Conservation (phyloP, 2,888 invertebrate species). For the Lycia hirtaria region DNA sequence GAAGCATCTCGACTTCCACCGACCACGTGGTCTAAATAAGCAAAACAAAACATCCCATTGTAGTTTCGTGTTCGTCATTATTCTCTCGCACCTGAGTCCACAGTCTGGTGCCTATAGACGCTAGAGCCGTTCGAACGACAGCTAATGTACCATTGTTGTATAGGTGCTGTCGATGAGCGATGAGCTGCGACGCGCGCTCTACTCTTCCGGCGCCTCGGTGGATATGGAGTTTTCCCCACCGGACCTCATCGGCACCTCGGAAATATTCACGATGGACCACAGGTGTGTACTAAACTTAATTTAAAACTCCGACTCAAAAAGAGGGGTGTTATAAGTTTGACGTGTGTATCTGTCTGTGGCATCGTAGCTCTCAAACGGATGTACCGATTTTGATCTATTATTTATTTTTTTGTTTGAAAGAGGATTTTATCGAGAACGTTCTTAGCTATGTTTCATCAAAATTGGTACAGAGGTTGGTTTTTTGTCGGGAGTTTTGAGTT, state of each 20-base stretch:
- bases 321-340: too few relatives aligned
- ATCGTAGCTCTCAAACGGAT: too few relatives aligned
- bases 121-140: not conserved
- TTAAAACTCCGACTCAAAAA: too few relatives aligned
- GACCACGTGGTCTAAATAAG: slow-evolving; percentile 8
- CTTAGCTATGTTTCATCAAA: too few relatives aligned
- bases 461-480: too few relatives aligned
- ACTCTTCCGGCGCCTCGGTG: slow-evolving; percentile 91
- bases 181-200: slow-evolving; percentile 93
- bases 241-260: slow-evolving; percentile 94
- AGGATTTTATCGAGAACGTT: too few relatives aligned
- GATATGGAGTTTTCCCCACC: slow-evolving; percentile 95
- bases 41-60: slow-evolving; percentile 9
- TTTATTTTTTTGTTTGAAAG: too few relatives aligned
- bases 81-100: slow-evolving; percentile 19
- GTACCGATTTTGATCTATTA: too few relatives aligned
- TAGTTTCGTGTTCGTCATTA: slow-evolving; percentile 6
- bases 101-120: not conserved
- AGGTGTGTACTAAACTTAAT: slow-evolving; percentile 72
- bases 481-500: too few relatives aligned
- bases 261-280: slow-evolving; percentile 96
- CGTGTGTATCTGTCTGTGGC: too few relatives aligned
- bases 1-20: not conserved
- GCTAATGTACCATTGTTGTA: slow-evolving; percentile 32
- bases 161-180: slow-evolving; percentile 97